Conservation (phyloP, 2,113 vertebrate species). For the Pipa parva region DNA sequence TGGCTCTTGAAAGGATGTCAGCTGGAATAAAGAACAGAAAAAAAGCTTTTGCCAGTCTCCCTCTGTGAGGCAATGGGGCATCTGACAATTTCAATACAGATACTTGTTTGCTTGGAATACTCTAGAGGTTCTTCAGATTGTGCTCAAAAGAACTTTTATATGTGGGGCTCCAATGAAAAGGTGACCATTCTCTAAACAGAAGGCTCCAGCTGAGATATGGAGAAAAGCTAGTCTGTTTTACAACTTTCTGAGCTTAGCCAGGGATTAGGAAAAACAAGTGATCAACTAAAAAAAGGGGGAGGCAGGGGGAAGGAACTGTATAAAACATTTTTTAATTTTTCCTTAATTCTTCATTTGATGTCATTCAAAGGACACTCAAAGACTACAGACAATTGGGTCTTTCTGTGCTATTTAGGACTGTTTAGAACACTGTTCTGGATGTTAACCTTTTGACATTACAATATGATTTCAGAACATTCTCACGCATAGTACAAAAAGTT, state of each 20-base stretch:
- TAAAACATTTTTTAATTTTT: slow-evolving; percentile 23
- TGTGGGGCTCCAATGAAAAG: slow-evolving; percentile 42
- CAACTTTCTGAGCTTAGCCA: slow-evolving; percentile 47
- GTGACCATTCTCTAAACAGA: slow-evolving; percentile 42
- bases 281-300: slow-evolving; percentile 16
- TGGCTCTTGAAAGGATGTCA: slow-evolving; percentile 38
- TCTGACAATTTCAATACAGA: slow-evolving; percentile 36
- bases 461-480: neutral
- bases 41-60: slow-evolving; percentile 47
- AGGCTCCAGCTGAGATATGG: slow-evolving; percentile 44
- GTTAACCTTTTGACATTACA: neutral
- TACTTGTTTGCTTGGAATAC: slow-evolving; percentile 55
- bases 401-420: neutral
- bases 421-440: neutral
- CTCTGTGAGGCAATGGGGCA: slow-evolving; percentile 36
- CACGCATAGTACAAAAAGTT: neutral
- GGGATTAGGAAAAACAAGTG: slow-evolving; percentile 44
- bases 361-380: slow-evolving; percentile 7
- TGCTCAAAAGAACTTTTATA: slow-evolving; percentile 47
- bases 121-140: slow-evolving; percentile 46
- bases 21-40: slow-evolving; percentile 21
- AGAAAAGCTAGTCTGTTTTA: slow-evolving; percentile 51
- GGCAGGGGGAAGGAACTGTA: slow-evolving; percentile 21
- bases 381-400: neutral
- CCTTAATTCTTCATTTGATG: slow-evolving; percentile 16